phyloP scores from a whole-genome alignment of 1,140 invertebrate species.

The Leguminivora glycinivorella region DNA sequence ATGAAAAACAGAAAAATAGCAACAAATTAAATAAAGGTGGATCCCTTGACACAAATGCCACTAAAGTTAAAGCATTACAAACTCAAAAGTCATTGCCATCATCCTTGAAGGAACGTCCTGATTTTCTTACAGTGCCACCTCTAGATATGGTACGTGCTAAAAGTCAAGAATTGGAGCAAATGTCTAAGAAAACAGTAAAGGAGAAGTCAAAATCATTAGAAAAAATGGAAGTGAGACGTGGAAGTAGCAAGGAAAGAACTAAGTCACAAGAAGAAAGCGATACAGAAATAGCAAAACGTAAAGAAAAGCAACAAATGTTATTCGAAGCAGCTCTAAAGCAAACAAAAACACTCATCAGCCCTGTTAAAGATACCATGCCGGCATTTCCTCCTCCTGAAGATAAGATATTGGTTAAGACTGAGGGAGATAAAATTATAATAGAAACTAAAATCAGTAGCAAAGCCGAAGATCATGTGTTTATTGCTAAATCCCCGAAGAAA shows the following conservation, averaged over 20 bases:
- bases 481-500: constrained; percentile 85
- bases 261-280: constrained; percentile 85
- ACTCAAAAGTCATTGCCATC: constrained; percentile 79
- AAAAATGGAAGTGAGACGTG: constrained; percentile 81
- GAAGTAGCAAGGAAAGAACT: constrained; percentile 82
- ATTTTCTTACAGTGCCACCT: constrained; percentile 78
- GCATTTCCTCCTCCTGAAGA: constrained; percentile 85
- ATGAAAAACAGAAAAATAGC: constrained; percentile 66
- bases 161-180: constrained; percentile 81
- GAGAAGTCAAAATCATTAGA: constrained; percentile 84
- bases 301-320: constrained; percentile 84
- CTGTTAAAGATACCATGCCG: constrained; percentile 83
- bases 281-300: constrained; percentile 83
- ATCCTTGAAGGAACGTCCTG: constrained; percentile 74
- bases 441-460: constrained; percentile 82
- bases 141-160: constrained; percentile 81
- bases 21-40: constrained; percentile 71
- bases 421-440: constrained; percentile 83
- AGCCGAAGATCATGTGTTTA: constrained; percentile 83
- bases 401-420: constrained; percentile 82
- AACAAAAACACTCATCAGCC: constrained; percentile 84
- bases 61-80: constrained; percentile 68
- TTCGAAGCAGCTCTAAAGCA: constrained; percentile 86
- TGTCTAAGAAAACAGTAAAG: constrained; percentile 78
- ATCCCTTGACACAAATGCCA: constrained; percentile 75